Base-by-base conservation (phyloP, 2,797 vertebrate genomes). In the Mus caroli region DNA sequence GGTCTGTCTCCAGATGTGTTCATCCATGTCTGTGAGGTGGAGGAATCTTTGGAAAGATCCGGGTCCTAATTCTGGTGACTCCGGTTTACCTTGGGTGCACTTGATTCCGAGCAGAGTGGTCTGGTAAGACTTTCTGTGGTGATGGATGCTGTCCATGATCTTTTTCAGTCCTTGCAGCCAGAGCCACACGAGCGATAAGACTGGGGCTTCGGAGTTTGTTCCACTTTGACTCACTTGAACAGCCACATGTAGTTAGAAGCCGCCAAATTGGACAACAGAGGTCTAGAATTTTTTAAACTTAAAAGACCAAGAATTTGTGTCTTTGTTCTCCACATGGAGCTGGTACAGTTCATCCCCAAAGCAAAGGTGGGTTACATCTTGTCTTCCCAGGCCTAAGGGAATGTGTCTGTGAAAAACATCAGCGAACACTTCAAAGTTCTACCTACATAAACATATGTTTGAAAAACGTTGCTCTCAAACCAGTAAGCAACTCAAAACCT, bases 281-380 rank as follows among this genome's bases (percentile, higher is more conserved):
- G 37, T 87, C 52, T 90, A 73, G 78, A 69, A 13, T 83, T 87
- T 67, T 71, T 71, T 71, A 43, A 60, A 94, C 26, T 94, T 79
- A 62, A 52, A n/a, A 87, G 58, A 76, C 8, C 71, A 79, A 52
- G 34, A 92, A 78, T 92, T 40, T 28, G n/a, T 85, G 37, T 86
- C 69, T 95, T 79, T 90, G 13, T 86, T 91, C 69, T 90, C 73
- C 80, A 0, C 11, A 1, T n/a, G 52, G 56, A 79, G 1, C 56
- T 58, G 19, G 60, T 50, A 40, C 58, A 75, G 26, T 46, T 46
- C 1, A 34, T 86, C 50, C 60, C 46, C 64, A 28, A 86, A 50
- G 43, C 87, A 84, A 89, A 77, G 40, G 50, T 64, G 52, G 31
- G n/a, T 54, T 73, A 3, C 50, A 34, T 82, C 37, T 40, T 92